Conservation (phyloP, 2,888 invertebrate species). For the Nesidiocoris tenuis region DNA sequence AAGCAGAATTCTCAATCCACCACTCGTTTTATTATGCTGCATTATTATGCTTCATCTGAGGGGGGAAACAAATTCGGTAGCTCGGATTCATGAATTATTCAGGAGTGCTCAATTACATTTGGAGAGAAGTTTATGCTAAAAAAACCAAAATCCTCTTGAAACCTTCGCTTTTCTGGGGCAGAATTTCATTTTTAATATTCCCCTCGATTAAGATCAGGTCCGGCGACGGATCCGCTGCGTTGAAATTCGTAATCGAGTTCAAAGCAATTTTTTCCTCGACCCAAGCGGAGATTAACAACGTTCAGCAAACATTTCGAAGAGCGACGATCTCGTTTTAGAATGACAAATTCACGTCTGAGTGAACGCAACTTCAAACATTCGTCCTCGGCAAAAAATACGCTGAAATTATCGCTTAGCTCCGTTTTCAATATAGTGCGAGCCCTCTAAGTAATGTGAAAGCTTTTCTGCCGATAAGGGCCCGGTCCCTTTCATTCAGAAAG, state of each 20-base stretch:
- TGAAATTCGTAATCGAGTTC: neutral
- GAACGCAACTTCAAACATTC: neutral
- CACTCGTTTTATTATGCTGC: neutral
- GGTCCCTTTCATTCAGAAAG: neutral
- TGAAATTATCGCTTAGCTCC: neutral
- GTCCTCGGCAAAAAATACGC: neutral
- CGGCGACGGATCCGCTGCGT: neutral
- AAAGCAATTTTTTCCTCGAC: neutral
- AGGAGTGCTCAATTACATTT: neutral
- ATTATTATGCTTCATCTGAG: neutral
- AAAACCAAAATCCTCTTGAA: neutral
- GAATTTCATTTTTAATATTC: neutral
- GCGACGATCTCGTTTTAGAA: neutral
- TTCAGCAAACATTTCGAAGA: neutral
- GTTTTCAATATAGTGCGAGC: neutral
- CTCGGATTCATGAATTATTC: neutral
- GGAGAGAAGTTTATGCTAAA: neutral
- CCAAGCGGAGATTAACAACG: neutral
- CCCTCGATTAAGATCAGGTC: neutral
- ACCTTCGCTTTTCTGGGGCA: neutral
- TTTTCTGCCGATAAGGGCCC: neutral
- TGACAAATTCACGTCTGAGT: neutral
- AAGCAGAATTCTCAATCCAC: too few species aligned
- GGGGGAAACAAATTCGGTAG: neutral
- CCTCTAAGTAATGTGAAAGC: neutral